phyloP scores from a whole-genome alignment of 2,797 vertebrate genomes.

The Hyperoplus immaculatus region DNA sequence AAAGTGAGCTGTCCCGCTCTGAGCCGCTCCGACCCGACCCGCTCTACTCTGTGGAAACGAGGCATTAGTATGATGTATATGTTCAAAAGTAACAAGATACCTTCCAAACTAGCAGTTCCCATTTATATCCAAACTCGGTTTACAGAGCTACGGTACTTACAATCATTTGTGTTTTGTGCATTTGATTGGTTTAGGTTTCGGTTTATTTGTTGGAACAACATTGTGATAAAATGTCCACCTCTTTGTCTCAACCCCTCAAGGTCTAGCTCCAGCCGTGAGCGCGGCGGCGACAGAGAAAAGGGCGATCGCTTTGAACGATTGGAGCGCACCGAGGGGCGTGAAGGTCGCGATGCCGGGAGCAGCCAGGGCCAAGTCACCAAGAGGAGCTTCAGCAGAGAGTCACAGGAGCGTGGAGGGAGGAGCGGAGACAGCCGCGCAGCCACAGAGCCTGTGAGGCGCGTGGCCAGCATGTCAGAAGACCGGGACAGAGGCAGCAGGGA shows the following conservation, averaged over 20 bases:
- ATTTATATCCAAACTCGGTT: background rate
- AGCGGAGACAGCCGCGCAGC: slow-evolving; percentile 86
- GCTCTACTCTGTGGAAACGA: no score
- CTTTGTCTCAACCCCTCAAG: slow-evolving; percentile 69
- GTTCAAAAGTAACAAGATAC: background rate
- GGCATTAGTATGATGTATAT: background rate
- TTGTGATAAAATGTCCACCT: background rate
- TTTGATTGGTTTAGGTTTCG: background rate
- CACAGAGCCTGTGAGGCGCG: slow-evolving; percentile 91
- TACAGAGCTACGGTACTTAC: background rate
- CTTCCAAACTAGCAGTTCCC: background rate
- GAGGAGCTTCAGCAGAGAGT: slow-evolving; percentile 96
- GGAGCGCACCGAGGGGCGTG: slow-evolving; percentile 86
- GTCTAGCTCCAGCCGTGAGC: slow-evolving; percentile 94
- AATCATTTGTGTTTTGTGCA: background rate
- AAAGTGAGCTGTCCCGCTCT: no score
- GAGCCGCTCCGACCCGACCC: no score
- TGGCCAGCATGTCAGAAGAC: slow-evolving; percentile 94
- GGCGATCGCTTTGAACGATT: slow-evolving; percentile 85
- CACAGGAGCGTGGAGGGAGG: slow-evolving; percentile 90
- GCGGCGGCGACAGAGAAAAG: slow-evolving; percentile 77
- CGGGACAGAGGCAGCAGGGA: slow-evolving; percentile 81
- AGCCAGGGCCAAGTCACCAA: slow-evolving; percentile 87
- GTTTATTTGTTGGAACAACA: background rate
- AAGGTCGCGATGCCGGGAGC: slow-evolving; percentile 82